These are phyloP conservation scores for Pangasius sanitwongsei DNA, from an alignment of 2,797 vertebrate species.

Conservation along the genomic window DNA sequence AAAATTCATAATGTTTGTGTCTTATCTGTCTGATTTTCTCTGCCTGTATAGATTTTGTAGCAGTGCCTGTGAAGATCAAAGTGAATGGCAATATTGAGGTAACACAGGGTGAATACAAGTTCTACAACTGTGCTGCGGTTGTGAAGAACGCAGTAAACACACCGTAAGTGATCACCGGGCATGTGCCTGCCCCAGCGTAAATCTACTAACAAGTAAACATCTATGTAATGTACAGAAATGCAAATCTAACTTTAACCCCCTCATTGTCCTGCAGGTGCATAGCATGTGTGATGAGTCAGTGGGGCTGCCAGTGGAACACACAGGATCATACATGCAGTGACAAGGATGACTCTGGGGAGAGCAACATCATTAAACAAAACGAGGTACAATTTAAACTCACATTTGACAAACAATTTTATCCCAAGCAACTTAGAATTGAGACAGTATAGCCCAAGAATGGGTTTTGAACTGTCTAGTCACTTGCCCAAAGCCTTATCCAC, in stretches of 20 bases:
- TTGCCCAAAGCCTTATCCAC: background rate
- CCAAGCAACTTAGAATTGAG: background rate
- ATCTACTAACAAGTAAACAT: background rate
- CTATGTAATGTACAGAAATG: background rate
- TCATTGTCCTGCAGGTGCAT: slow-evolving; percentile 78
- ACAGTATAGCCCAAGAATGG: background rate
- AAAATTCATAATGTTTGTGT: background rate
- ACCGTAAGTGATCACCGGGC: slow-evolving; percentile 80
- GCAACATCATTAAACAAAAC: slow-evolving; percentile 76
- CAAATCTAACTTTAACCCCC: background rate
- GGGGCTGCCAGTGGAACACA: slow-evolving; percentile 92
- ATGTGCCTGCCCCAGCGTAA: background rate
- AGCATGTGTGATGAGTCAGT: slow-evolving; percentile 88
- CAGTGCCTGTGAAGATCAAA: slow-evolving; percentile 76
- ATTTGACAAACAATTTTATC: background rate
- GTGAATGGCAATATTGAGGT: slow-evolving; percentile 71
- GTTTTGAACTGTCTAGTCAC: background rate
- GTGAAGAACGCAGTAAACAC: slow-evolving; percentile 81
- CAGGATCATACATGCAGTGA: slow-evolving; percentile 74
- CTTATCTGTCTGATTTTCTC: background rate
- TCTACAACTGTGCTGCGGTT: slow-evolving; percentile 91
- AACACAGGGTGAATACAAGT: slow-evolving; percentile 82
- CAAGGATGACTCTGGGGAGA: slow-evolving; percentile 58
- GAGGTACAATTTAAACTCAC: slow-evolving; percentile 69
- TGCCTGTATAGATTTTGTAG: slow-evolving; percentile 82